A percentile compares a stretch with the other conserved stretches of the same genome.
phyloP scores from a whole-genome alignment of 1,140 invertebrate genomes.

The Ephestia elutella region DNA sequence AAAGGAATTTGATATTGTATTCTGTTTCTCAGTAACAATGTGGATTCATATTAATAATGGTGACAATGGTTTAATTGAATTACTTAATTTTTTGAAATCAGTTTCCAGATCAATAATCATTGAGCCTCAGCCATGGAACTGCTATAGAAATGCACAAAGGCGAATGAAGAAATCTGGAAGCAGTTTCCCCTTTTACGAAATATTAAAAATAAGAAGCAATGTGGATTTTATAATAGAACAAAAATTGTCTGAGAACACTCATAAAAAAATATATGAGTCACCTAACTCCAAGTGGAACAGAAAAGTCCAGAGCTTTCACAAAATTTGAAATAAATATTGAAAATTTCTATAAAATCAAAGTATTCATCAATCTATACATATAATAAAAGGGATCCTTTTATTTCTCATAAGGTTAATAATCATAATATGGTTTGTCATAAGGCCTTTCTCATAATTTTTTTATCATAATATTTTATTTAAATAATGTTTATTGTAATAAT shows the following conservation, averaged over 20 bases:
- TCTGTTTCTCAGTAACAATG: slow-evolving; percentile 90
- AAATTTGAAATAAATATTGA: background rate
- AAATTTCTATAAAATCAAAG: background rate
- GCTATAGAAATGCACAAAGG: slow-evolving; percentile 83
- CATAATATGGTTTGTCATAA: too few relatives aligned
- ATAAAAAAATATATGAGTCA: slow-evolving; percentile 76
- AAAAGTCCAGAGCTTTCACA: slow-evolving; percentile 76
- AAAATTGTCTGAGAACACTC: slow-evolving; percentile 72
- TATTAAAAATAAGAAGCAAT: slow-evolving; percentile 76
- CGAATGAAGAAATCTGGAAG: slow-evolving; percentile 78
- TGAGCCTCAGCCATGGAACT: slow-evolving; percentile 89
- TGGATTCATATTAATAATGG: slow-evolving; percentile 91
- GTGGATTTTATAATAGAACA: slow-evolving; percentile 77
- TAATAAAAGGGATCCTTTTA: too few relatives aligned
- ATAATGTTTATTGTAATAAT: too few relatives aligned
- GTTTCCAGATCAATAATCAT: slow-evolving; percentile 78
- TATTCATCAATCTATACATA: too few relatives aligned
- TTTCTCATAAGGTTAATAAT: too few relatives aligned
- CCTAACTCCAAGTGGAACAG: slow-evolving; percentile 79
- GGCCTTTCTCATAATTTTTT: too few relatives aligned
- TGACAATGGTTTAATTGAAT: slow-evolving; percentile 79
- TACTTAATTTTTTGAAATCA: slow-evolving; percentile 75
- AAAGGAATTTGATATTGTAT: slow-evolving; percentile 79
- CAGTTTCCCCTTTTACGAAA: slow-evolving; percentile 76
- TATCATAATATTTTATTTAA: too few relatives aligned